These are phyloP conservation scores for Porites australiensis DNA, from an alignment of 64 coral and sea anemone genomes.

Conservation along the genomic window DNA sequence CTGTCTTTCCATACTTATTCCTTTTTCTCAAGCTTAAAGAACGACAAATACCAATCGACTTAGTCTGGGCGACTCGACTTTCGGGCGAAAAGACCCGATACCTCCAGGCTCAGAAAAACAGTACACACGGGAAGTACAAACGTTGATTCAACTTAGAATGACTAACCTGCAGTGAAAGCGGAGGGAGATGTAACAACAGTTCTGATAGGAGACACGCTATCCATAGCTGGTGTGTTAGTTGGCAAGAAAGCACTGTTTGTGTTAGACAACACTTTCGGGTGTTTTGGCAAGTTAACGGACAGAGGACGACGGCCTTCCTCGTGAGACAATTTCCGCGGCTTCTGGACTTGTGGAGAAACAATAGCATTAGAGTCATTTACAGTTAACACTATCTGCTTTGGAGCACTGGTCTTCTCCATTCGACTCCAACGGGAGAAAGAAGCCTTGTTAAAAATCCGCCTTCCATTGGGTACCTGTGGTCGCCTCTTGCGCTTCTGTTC, in stretches of 20 bases:
- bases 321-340: neutral
- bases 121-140: neutral
- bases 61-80: too few species aligned
- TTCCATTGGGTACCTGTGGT: slow-evolving; percentile 39
- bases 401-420: slow-evolving; percentile 50
- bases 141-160: neutral
- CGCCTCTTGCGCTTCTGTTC: slow-evolving; percentile 93
- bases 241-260: slow-evolving; percentile 8
- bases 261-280: neutral
- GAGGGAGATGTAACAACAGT: slow-evolving; percentile 20
- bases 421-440: slow-evolving; percentile 88
- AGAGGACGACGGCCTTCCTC: neutral
- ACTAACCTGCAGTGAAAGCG: slow-evolving; percentile 77
- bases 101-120: too few species aligned
- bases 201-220: neutral
- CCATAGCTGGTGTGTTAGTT: neutral
- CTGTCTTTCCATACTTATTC: too few species aligned
- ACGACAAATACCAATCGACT: too few species aligned
- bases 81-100: too few species aligned
- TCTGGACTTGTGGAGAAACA: neutral
- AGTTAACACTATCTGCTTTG: slow-evolving; percentile 3
- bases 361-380: neutral
- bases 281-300: neutral
- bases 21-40: too few species aligned
- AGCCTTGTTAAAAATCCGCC: slow-evolving; percentile 58